phyloP scores from a whole-genome alignment of 2,888 invertebrate species.

The Andrena dorsata region DNA sequence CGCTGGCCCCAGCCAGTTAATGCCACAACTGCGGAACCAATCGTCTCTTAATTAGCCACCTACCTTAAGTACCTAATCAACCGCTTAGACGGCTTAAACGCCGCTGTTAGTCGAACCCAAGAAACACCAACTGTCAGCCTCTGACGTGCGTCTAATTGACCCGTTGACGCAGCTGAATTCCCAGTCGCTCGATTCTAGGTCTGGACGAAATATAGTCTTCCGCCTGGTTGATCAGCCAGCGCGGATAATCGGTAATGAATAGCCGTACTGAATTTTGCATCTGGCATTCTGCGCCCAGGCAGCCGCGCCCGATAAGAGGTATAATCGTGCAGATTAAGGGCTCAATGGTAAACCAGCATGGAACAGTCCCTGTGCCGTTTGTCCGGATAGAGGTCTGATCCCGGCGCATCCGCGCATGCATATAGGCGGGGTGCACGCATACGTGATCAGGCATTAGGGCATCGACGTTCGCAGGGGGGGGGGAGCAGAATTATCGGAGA shows the following conservation, averaged over 20 bases:
- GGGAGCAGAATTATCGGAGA: constrained; percentile 44
- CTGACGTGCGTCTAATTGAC: constrained; percentile 31
- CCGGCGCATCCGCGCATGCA: constrained; percentile 17
- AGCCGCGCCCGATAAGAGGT: constrained; percentile 58
- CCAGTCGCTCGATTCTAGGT: neutral
- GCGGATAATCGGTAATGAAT: constrained; percentile 60
- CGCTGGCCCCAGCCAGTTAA: neutral
- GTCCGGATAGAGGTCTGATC: constrained; percentile 56
- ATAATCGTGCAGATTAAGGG: constrained; percentile 61
- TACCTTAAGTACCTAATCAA: neutral
- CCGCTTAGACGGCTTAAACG: neutral
- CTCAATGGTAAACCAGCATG: constrained; percentile 47
- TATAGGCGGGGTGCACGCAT: constrained; percentile 47
- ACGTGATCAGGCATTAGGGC: constrained; percentile 65
- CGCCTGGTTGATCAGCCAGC: constrained; percentile 20
- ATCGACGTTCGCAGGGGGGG: constrained; percentile 37
- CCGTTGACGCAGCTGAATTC: neutral
- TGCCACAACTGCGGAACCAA: neutral
- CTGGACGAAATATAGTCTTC: constrained; percentile 31
- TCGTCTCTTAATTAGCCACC: constrained; percentile 9
- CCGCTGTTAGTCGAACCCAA: neutral
- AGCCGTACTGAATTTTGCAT: constrained; percentile 53
- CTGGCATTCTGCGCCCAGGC: constrained; percentile 10
- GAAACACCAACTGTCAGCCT: neutral
- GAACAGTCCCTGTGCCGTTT: constrained; percentile 50